Evolutionary conservation across 2,797 vertebrate species (phyloP).

Genomic region (Dipus sagitta): DNA sequence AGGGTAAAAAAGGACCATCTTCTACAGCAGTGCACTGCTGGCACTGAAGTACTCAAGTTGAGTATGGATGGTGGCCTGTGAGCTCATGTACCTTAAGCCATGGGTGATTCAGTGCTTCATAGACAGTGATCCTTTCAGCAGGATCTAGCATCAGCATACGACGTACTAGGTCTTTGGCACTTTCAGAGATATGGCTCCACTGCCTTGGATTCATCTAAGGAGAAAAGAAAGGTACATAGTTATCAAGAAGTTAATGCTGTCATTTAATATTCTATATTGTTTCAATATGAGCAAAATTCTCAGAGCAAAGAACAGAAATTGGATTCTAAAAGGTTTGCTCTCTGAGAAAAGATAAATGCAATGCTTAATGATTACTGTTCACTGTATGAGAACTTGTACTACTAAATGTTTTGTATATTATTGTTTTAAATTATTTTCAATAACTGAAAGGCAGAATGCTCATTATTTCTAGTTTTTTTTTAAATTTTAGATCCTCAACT

Average conservation of each 20-base stretch:
- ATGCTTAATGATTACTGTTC: neutral
- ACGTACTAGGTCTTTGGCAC: slow-evolving; percentile 98
- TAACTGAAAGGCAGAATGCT: slow-evolving; percentile 57
- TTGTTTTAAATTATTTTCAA: slow-evolving; percentile 40
- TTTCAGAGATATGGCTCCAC: slow-evolving; percentile 99
- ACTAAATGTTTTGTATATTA: slow-evolving; percentile 38
- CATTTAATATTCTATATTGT: slow-evolving; percentile 4
- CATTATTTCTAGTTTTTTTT: slow-evolving; percentile 34
- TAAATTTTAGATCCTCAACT: slow-evolving; percentile 4
- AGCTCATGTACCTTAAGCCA: slow-evolving; percentile 95
- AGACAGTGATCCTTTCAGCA: slow-evolving; percentile 99
- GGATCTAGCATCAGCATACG: slow-evolving; percentile 99
- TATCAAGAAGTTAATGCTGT: slow-evolving; percentile 34
- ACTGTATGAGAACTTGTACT: slow-evolving; percentile 25
- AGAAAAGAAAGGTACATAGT: slow-evolving; percentile 42
- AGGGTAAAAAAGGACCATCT: neutral
- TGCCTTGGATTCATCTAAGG: slow-evolving; percentile 97
- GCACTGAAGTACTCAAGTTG: neutral
- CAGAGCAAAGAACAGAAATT: slow-evolving; percentile 44
- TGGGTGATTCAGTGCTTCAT: slow-evolving; percentile 98
- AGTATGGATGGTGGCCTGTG: neutral
- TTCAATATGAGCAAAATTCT: slow-evolving; percentile 51
- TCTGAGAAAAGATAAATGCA: slow-evolving; percentile 29
- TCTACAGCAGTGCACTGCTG: neutral
- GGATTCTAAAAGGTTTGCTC: slow-evolving; percentile 25